phyloP scores from a whole-genome alignment of 2,113 vertebrate genomes.

The Columbina picui region DNA sequence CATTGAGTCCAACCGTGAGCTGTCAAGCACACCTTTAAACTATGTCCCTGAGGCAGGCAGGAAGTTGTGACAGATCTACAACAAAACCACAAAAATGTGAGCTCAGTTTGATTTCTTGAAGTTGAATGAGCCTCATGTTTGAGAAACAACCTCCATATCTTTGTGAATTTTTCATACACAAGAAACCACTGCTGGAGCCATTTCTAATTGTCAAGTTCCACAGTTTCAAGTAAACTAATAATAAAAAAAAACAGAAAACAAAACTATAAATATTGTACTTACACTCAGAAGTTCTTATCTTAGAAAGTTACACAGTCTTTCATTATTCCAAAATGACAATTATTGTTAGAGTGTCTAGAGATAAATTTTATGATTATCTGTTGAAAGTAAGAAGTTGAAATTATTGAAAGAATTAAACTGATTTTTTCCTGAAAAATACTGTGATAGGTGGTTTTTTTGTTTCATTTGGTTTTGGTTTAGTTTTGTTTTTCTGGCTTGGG shows the following conservation, averaged over 20 bases:
- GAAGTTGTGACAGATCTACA: background rate
- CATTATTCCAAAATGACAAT: background rate
- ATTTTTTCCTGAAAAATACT: background rate
- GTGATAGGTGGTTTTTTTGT: rapidly evolving
- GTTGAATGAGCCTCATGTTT: background rate
- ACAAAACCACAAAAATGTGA: background rate
- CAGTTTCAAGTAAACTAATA: background rate
- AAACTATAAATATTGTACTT: background rate
- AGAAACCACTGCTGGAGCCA: background rate
- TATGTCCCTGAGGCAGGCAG: background rate
- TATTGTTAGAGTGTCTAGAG: background rate
- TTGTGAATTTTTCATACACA: background rate
- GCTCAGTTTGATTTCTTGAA: conserved; percentile 26
- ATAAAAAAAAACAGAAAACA: background rate
- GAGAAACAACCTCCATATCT: background rate
- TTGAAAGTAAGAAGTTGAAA: background rate
- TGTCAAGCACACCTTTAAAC: too few species aligned
- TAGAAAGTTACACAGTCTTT: background rate
- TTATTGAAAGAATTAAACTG: background rate
- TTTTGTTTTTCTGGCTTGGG: background rate
- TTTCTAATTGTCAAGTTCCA: background rate
- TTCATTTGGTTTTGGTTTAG: background rate
- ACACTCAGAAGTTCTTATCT: background rate
- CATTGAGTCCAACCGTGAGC: too few species aligned
- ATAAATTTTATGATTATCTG: background rate